Percentiles rank a stretch among this genome's conserved stretches.
Evolutionary conservation across 2,888 invertebrate genomes (phyloP).

Genomic region (Hypselothyrea guttata): DNA sequence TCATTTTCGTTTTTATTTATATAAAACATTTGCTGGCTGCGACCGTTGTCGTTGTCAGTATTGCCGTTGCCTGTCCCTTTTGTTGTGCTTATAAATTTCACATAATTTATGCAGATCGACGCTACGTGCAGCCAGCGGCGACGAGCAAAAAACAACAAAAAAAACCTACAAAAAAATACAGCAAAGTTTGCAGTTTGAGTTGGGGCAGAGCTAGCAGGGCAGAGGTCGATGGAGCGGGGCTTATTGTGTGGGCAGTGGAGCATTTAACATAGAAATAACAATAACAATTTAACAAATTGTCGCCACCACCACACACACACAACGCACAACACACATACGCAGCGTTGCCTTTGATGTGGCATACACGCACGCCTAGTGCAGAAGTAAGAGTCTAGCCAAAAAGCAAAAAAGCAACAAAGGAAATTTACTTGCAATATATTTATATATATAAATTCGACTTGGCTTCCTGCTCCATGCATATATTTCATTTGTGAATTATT

Average conservation of each 20-base stretch:
- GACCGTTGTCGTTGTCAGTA: constrained; percentile 19
- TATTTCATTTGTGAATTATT: constrained; percentile 67
- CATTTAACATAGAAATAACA: constrained; percentile 78
- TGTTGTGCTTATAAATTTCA: constrained; percentile 73
- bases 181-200: constrained; percentile 30
- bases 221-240: not conserved
- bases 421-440: constrained; percentile 69
- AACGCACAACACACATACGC: constrained; percentile 5
- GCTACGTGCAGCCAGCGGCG: constrained; percentile 67
- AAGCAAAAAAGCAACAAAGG: constrained; percentile 71
- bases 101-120: constrained; percentile 76
- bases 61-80: constrained; percentile 31
- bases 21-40: constrained; percentile 50
- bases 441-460: constrained; percentile 45
- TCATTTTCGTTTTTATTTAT: constrained; percentile 46
- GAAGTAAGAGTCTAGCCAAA: constrained; percentile 61
- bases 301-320: constrained; percentile 45
- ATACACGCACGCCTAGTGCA: constrained; percentile 24
- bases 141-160: constrained; percentile 23
- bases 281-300: constrained; percentile 78
- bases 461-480: constrained; percentile 58
- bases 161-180: constrained; percentile 6
- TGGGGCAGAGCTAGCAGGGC: not conserved
- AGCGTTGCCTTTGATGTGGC: too few species aligned
- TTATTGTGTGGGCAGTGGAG: constrained; percentile 70